Base-by-base conservation (phyloP, 2,113 vertebrate genomes). In the Cnemophilus loriae region DNA sequence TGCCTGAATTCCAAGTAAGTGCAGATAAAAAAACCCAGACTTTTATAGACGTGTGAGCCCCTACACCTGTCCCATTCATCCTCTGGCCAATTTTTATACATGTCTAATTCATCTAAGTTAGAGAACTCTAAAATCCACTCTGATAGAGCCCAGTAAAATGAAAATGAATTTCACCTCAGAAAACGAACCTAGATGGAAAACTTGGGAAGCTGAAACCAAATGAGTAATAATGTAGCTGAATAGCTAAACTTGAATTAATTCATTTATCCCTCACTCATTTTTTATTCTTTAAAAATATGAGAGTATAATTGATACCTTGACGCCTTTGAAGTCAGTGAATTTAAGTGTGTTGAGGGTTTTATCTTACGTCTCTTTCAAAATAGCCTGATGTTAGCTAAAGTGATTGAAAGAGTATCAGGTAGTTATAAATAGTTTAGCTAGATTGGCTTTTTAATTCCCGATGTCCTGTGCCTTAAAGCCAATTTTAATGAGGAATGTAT, bases 361-460 rank as follows among this genome's bases (percentile, higher is more conserved):
- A 82, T 87, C 93, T 95, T 75, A 77, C 35, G 27, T 46, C 68
- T 92, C 74, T 93, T 61, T 90, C 85, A 76, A 90, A 87, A 82
- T 56, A 83, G 12, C 41, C 28, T 94, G 50, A 92, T 85, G 70
- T 85, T 92, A 83, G 70, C 87, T 90, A 21, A 83, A 93, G 49
- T 61, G 75, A 69, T 71, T 93, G 75, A 84, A 85, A 73, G 67
- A 69, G 32, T 90, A 92, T 83, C 53, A 65, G 85, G 88, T 69
- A 93, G 88, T 94, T 90, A 90, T 83, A 84, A 96, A 95, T 78
- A 90, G 67, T 85, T 93, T 90, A 90, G 55, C 53, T 69, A 69
- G 50, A 92, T n/a, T 68, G 63, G 73, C 52, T 95, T 94, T 96
- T 94, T 61, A 87, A 91, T 94, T 89, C 65, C 69, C 30, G 63